These are phyloP conservation scores for Physella acuta DNA, from an alignment of 1,140 invertebrate genomes.

Conservation along the genomic window DNA sequence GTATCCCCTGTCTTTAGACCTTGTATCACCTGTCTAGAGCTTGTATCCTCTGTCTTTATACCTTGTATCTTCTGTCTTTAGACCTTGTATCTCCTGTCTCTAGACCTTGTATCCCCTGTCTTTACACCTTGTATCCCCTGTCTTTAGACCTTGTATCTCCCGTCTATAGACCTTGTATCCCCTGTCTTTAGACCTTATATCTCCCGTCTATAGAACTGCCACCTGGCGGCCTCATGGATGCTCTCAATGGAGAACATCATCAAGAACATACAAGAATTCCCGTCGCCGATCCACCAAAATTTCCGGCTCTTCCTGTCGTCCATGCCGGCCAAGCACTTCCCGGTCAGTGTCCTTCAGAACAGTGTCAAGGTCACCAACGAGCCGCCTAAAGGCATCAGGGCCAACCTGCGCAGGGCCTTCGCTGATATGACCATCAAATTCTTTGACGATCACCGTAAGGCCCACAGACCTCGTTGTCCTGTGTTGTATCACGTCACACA, in stretches of 20 bases:
- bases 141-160: no score
- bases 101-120: no score
- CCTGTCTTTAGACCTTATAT: no score
- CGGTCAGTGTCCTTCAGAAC: conserved; percentile 60
- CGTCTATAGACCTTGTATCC: no score
- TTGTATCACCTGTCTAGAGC: no score
- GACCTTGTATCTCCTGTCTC: no score
- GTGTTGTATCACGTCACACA: background rate
- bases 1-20: no score
- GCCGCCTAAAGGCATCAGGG: conserved; percentile 62
- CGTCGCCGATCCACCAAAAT: conserved; percentile 52
- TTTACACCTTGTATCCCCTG: no score
- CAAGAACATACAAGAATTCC: conserved; percentile 54
- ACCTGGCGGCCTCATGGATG: conserved; percentile 62
- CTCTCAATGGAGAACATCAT: conserved; percentile 57
- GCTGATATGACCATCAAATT: conserved; percentile 62
- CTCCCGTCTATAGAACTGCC: conserved; percentile 63
- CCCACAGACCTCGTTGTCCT: background rate
- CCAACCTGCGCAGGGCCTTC: conserved; percentile 72
- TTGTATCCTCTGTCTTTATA: no score
- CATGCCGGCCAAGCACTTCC: conserved; percentile 60
- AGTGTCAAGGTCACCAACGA: conserved; percentile 63
- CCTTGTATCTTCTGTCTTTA: no score
- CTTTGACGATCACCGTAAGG: conserved; percentile 77
- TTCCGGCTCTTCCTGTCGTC: conserved; percentile 61